phyloP scores from a whole-genome alignment of 2,113 vertebrate species.

The cattle (Bos taurus) region ARS-UCD2.0 NC_037330.1:66750001-66750500 shows the following conservation, averaged over 20 bases:
- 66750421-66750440: not conserved
- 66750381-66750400: not conserved
- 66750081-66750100: not conserved
- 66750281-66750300: not conserved
- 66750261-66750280: not conserved
- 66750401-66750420: not conserved
- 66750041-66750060: not conserved
- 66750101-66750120: not conserved
- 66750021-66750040: not conserved
- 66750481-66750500: not conserved
- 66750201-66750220: not conserved
- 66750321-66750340: not conserved
- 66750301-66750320: not conserved
- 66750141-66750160: not conserved
- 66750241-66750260: not conserved
- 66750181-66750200: not conserved
- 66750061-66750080: not conserved
- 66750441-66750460: not conserved
- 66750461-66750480: not conserved
- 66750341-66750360: not conserved
- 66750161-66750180: not conserved
- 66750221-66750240: not conserved
- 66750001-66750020: not conserved
- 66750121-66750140: not conserved
- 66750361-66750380: not conserved